A percentile compares a stretch with the other conserved stretches of the same genome.
Evolutionary conservation across 2,113 vertebrate genomes (phyloP).

Genomic region (Plotosus lineatus): DNA sequence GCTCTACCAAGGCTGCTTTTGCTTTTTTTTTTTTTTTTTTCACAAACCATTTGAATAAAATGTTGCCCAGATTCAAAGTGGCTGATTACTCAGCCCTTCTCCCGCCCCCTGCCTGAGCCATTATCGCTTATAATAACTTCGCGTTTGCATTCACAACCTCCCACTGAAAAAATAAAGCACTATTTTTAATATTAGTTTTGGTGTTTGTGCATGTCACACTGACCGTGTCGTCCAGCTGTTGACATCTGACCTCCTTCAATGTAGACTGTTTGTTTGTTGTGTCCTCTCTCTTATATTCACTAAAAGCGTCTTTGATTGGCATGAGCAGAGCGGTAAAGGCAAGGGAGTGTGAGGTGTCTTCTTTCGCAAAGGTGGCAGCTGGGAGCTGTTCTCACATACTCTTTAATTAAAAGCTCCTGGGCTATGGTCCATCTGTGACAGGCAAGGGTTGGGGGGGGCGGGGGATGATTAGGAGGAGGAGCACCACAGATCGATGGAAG

Average conservation of each 20-base stretch:
- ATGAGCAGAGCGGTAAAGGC: slow-evolving; percentile 9
- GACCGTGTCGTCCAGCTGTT: slow-evolving; percentile 40
- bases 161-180: slow-evolving; percentile 3
- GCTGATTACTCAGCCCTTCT: slow-evolving; percentile 36
- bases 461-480: slow-evolving; percentile 15
- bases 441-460: slow-evolving; percentile 46
- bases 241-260: slow-evolving; percentile 53
- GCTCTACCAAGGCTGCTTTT: slow-evolving; percentile 65
- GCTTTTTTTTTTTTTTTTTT: slow-evolving; percentile 64
- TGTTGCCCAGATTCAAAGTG: slow-evolving; percentile 45
- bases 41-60: slow-evolving; percentile 71
- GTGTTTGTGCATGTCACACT: slow-evolving; percentile 19
- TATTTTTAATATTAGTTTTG: slow-evolving; percentile 7
- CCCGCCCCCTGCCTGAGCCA: slow-evolving; percentile 63
- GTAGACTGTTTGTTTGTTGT: slow-evolving; percentile 61
- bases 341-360: slow-evolving; percentile 62
- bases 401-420: slow-evolving; percentile 79
- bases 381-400: slow-evolving; percentile 75
- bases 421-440: slow-evolving; percentile 73
- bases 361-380: slow-evolving; percentile 73
- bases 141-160: slow-evolving; percentile 64
- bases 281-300: slow-evolving; percentile 63
- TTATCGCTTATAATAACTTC: slow-evolving; percentile 68
- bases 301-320: slow-evolving; percentile 71
- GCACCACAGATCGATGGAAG: slow-evolving; percentile 69